Conservation (phyloP, 2,797 vertebrate genomes). For the Melanotaenia nigrans region DNA sequence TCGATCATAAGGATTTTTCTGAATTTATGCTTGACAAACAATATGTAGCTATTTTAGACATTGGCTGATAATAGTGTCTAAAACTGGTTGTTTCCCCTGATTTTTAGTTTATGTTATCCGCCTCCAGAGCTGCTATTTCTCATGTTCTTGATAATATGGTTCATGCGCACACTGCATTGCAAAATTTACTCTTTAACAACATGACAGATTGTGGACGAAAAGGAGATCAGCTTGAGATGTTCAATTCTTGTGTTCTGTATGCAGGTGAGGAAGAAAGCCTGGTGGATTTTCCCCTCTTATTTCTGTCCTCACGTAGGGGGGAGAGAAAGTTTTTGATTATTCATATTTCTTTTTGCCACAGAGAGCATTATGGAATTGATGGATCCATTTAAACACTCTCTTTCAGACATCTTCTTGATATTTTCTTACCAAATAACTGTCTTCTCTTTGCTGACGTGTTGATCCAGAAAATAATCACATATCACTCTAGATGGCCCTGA, state of each 20-base stretch:
- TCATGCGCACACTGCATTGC: not conserved
- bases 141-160: no score
- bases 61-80: no score
- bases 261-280: slow-evolving; percentile 6
- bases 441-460: slow-evolving; percentile 32
- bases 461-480: slow-evolving; percentile 9
- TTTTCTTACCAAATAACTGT: slow-evolving; percentile 9
- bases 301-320: slow-evolving; percentile 27
- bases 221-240: not conserved
- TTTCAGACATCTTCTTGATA: slow-evolving; percentile 27
- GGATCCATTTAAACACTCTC: slow-evolving; percentile 17
- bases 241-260: not conserved
- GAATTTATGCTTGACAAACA: no score
- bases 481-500: slow-evolving; percentile 8
- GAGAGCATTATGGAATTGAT: slow-evolving; percentile 22
- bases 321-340: no score
- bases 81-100: no score
- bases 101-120: no score
- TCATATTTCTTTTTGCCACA: slow-evolving; percentile 1
- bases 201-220: not conserved
- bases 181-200: not conserved
- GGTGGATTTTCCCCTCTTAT: slow-evolving; percentile 26
- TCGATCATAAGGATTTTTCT: no score
- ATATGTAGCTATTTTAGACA: no score
- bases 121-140: no score